phyloP scores from a whole-genome alignment of 2,113 vertebrate species.

The Stigmatopora nigra region DNA sequence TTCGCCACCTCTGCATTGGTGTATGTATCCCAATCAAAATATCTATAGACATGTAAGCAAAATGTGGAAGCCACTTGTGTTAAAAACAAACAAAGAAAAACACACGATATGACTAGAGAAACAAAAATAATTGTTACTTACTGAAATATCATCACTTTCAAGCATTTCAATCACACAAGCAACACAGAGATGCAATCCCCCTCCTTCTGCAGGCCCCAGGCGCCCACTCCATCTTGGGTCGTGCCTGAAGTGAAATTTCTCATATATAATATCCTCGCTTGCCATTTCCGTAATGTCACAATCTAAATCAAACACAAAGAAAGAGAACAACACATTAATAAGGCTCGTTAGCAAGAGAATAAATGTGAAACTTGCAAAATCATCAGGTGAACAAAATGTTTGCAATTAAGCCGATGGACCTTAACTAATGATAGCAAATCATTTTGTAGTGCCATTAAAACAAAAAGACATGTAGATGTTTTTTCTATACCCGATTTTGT shows the following conservation, averaged over 20 bases:
- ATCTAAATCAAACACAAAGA: not conserved
- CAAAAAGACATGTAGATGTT: not conserved
- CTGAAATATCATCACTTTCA: conserved; percentile 66
- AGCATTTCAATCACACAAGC: conserved; percentile 80
- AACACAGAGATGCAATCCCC: conserved; percentile 67
- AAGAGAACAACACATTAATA: not conserved
- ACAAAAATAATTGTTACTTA: conserved; percentile 42
- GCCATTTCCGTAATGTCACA: conserved; percentile 22
- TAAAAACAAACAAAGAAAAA: not conserved
- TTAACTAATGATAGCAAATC: not conserved
- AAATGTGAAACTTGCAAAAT: not conserved
- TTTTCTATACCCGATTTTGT: not conserved
- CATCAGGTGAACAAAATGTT: not conserved
- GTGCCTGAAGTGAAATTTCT: conserved; percentile 67
- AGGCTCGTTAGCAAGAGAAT: not conserved
- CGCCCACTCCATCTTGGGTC: conserved; percentile 66
- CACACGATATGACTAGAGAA: not conserved
- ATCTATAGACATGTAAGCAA: not conserved
- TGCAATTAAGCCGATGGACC: not conserved
- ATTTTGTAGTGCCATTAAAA: not conserved
- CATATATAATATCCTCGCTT: conserved; percentile 53
- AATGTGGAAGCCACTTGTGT: not conserved
- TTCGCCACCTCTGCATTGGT: not conserved
- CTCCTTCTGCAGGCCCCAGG: conserved; percentile 24
- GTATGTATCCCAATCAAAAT: not conserved